Conservation (phyloP, 92 coral and sea anemone genomes). For the Siderastrea siderea region DNA sequence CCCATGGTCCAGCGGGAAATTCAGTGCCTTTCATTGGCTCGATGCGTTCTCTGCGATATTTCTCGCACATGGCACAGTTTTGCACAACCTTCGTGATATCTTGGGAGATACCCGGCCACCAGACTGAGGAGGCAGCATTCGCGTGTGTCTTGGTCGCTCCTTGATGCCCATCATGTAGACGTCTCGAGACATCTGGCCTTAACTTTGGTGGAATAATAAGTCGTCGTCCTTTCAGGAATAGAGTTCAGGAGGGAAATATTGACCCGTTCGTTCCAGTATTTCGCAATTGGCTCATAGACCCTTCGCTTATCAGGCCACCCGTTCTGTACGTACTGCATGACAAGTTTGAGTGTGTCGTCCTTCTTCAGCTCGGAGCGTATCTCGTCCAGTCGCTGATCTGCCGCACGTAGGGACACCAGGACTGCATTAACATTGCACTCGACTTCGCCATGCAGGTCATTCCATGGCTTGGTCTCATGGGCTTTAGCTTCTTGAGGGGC, state of each 20-base stretch:
- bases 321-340: slow-evolving; percentile 41
- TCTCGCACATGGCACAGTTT: slow-evolving; percentile 39
- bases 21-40: slow-evolving; percentile 55
- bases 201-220: slow-evolving; percentile 55
- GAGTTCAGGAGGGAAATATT: slow-evolving; percentile 59
- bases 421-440: slow-evolving; percentile 43
- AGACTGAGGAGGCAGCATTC: slow-evolving; percentile 24
- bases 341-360: slow-evolving; percentile 44
- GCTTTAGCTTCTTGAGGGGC: slow-evolving; percentile 13
- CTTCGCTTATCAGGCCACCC: slow-evolving; percentile 69
- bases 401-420: slow-evolving; percentile 50
- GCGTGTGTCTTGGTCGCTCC: slow-evolving; percentile 39
- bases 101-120: slow-evolving; percentile 60
- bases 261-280: slow-evolving; percentile 51
- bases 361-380: slow-evolving; percentile 33
- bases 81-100: slow-evolving; percentile 35
- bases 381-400: slow-evolving; percentile 48
- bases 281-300: slow-evolving; percentile 43
- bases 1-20: slow-evolving; percentile 46
- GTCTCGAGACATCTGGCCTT: slow-evolving; percentile 32
- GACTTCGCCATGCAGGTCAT: slow-evolving; percentile 37
- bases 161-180: slow-evolving; percentile 59
- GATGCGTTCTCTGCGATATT: slow-evolving; percentile 15
- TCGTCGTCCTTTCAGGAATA: slow-evolving; percentile 69
- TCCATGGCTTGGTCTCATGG: slow-evolving; percentile 12